Percentiles rank a stretch among this genome's conserved stretches.
Evolutionary conservation across 2,888 invertebrate species (phyloP).

Genomic region (Tetanocera ferruginea): DNA sequence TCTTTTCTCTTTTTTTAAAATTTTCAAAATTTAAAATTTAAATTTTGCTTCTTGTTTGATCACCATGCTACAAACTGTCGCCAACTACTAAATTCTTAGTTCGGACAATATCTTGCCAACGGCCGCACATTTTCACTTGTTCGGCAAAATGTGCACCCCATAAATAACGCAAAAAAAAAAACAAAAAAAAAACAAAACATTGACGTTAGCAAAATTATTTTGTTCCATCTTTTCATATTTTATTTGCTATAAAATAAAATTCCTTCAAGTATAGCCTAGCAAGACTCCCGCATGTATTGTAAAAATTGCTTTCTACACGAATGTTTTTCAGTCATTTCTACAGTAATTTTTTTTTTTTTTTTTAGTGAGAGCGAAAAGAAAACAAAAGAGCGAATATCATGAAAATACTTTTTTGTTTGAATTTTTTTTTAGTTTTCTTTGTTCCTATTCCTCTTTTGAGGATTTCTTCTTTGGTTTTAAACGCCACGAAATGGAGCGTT

Average conservation of each 20-base stretch:
- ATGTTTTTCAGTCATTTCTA: neutral
- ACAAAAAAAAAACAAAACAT: neutral
- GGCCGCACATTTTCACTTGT: slow-evolving; percentile 5
- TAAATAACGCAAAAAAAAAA: neutral
- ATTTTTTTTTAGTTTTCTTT: neutral
- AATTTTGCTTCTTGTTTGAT: neutral
- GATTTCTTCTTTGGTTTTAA: neutral
- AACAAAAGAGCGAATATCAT: neutral
- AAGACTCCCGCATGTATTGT: neutral
- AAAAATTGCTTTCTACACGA: neutral
- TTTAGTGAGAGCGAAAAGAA: neutral
- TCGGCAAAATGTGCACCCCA: neutral
- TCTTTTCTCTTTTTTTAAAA: slow-evolving; percentile 9
- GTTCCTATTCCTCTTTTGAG: neutral
- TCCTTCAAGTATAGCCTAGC: no score
- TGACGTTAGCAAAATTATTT: neutral
- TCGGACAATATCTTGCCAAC: slow-evolving; percentile 5
- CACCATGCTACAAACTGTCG: neutral
- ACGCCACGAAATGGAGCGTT: neutral
- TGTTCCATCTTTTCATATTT: neutral
- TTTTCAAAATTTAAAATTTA: no score
- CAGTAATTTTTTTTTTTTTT: neutral
- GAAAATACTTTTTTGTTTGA: neutral
- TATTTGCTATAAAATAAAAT: no score
- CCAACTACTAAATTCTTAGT: slow-evolving; percentile 15